These are phyloP conservation scores for Leucophora obtusa DNA, from an alignment of 2,888 invertebrate genomes.

Conservation along the genomic window DNA sequence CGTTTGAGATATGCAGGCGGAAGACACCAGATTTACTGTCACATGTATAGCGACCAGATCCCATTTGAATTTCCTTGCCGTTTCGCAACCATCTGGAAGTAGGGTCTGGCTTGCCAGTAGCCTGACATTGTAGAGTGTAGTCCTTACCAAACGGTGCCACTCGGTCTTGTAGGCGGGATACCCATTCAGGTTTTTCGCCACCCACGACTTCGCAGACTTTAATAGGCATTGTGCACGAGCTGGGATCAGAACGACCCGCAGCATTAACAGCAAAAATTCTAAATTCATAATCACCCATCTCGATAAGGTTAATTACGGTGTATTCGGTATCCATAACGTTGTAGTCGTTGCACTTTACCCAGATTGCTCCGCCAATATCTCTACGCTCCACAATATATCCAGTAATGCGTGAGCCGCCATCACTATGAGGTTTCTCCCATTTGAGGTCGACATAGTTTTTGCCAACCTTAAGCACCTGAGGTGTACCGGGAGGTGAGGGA, in stretches of 20 bases:
- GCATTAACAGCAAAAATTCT: slow-evolving; percentile 96
- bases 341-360: slow-evolving; percentile 96
- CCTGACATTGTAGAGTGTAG: slow-evolving; percentile 90
- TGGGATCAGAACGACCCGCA: slow-evolving; percentile 93
- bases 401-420: slow-evolving; percentile 95
- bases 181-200: slow-evolving; percentile 94
- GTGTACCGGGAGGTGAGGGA: slow-evolving; percentile 91
- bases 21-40: slow-evolving; percentile 86
- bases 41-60: slow-evolving; percentile 84
- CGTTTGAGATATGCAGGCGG: slow-evolving; percentile 91
- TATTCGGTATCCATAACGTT: slow-evolving; percentile 92
- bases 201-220: slow-evolving; percentile 92
- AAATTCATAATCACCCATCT: slow-evolving; percentile 96
- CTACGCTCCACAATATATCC: slow-evolving; percentile 96
- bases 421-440: slow-evolving; percentile 93
- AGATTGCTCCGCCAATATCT: slow-evolving; percentile 90
- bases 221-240: slow-evolving; percentile 94
- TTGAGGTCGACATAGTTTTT: slow-evolving; percentile 95
- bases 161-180: slow-evolving; percentile 87
- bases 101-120: slow-evolving; percentile 92
- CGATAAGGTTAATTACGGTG: slow-evolving; percentile 91
- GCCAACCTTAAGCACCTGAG: slow-evolving; percentile 92
- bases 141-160: slow-evolving; percentile 90
- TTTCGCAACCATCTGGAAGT: slow-evolving; percentile 94
- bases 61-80: slow-evolving; percentile 91